Conservation (phyloP, 2,888 invertebrate species). For the Drosophila lutescens region DNA sequence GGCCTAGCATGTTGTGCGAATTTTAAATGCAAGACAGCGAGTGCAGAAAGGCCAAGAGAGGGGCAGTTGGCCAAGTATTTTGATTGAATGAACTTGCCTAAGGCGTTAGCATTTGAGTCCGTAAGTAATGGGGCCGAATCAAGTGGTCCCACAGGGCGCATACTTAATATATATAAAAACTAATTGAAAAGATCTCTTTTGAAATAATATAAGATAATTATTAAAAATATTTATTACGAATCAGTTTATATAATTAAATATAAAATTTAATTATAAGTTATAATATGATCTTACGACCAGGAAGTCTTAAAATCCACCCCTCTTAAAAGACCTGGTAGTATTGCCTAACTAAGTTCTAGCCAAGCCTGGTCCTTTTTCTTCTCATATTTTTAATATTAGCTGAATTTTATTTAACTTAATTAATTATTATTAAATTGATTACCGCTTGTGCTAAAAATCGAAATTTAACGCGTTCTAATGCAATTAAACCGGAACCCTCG, state of each 20-base stretch:
- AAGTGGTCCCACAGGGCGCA: not conserved
- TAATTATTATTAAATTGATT: not conserved
- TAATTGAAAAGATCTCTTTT: too few relatives aligned
- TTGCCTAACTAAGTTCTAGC: not conserved
- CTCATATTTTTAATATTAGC: too few relatives aligned
- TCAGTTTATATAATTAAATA: too few relatives aligned
- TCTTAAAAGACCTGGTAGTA: not conserved
- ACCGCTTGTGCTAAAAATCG: not conserved
- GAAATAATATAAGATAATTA: too few relatives aligned
- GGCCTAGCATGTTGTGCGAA: constrained; percentile 58
- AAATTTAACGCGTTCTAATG: constrained; percentile 4
- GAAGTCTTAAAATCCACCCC: too few relatives aligned
- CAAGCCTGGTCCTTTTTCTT: not conserved
- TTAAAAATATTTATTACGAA: too few relatives aligned
- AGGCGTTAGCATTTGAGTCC: constrained; percentile 8
- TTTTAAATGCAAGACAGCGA: constrained; percentile 53
- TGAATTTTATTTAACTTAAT: too few relatives aligned
- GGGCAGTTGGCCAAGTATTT: constrained; percentile 22
- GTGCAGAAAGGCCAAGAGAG: not conserved
- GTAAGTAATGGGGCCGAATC: not conserved
- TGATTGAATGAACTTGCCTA: constrained; percentile 35
- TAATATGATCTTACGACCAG: too few relatives aligned
- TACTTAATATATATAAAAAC: not conserved
- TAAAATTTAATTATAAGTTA: too few relatives aligned
- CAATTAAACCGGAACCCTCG: constrained; percentile 13